These are phyloP conservation scores for Scaptomyza hsui DNA, from an alignment of 1,140 invertebrate species.

Conservation along the genomic window DNA sequence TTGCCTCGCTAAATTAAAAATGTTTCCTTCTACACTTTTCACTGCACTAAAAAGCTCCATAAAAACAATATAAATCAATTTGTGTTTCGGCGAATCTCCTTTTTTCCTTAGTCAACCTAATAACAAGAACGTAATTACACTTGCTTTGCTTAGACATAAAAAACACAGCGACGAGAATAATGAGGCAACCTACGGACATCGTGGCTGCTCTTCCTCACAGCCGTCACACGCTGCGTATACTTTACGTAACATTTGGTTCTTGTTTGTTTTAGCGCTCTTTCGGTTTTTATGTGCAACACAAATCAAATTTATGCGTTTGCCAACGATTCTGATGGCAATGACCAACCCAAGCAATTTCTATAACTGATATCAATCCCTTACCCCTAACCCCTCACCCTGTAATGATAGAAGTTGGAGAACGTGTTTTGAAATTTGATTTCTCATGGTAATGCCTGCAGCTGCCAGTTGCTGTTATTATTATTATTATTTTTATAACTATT, in stretches of 20 bases:
- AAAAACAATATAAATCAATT: slow-evolving; percentile 17
- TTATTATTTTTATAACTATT: slow-evolving; percentile 57
- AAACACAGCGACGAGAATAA: neutral
- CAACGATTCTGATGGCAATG: slow-evolving; percentile 64
- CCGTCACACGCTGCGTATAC: slow-evolving; percentile 59
- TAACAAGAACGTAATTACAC: slow-evolving; percentile 36
- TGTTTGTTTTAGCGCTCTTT: slow-evolving; percentile 22
- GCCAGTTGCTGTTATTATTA: slow-evolving; percentile 30
- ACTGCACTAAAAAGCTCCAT: neutral
- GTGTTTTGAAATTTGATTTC: slow-evolving; percentile 75
- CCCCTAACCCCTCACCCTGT: too few species aligned
- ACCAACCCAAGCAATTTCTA: slow-evolving; percentile 21
- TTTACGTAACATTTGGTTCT: slow-evolving; percentile 26
- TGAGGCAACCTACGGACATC: slow-evolving; percentile 14
- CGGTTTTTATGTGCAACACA: slow-evolving; percentile 71
- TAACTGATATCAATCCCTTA: slow-evolving; percentile 14
- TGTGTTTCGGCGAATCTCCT: neutral
- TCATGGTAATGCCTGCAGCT: slow-evolving; percentile 10
- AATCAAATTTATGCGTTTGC: slow-evolving; percentile 79
- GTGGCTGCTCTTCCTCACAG: slow-evolving; percentile 38
- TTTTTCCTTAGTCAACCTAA: slow-evolving; percentile 30
- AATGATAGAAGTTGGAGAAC: slow-evolving; percentile 40
- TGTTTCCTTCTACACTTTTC: neutral
- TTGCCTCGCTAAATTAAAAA: too few species aligned
- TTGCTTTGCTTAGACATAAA: slow-evolving; percentile 37